Evolutionary conservation across 2,888 invertebrate species (phyloP).

Genomic region (Lysandra coridon): DNA sequence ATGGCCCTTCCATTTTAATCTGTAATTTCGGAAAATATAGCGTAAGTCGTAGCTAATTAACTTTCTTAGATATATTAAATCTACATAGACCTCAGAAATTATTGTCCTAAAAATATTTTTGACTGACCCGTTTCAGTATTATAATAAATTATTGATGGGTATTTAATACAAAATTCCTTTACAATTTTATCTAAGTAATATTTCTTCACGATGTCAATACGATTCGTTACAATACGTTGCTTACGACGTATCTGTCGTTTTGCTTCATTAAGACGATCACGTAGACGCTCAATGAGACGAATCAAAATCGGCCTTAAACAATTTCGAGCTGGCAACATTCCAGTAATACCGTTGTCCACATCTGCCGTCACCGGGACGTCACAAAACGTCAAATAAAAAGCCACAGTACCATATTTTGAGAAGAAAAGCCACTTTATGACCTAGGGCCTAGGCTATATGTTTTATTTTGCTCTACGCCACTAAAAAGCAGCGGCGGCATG

Average conservation of each 20-base stretch:
- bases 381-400: too few relatives aligned
- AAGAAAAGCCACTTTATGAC: too few relatives aligned
- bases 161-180: too few relatives aligned
- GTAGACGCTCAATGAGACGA: not conserved
- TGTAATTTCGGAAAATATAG: not conserved
- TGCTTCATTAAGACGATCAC: not conserved
- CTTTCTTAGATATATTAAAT: not conserved
- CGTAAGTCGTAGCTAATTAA: not conserved
- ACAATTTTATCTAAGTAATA: not conserved
- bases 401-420: too few relatives aligned
- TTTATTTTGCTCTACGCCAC: too few relatives aligned
- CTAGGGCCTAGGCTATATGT: too few relatives aligned
- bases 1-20: not conserved
- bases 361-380: too few relatives aligned
- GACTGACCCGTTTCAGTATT: too few relatives aligned
- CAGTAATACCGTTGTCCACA: not conserved
- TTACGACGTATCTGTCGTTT: not conserved
- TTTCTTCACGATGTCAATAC: not conserved
- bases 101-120: too few relatives aligned
- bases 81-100: too few relatives aligned
- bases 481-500: too few relatives aligned
- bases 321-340: conserved; percentile 10
- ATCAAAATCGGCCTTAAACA: not conserved
- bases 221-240: not conserved
- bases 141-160: too few relatives aligned